phyloP scores from a whole-genome alignment of 1,140 invertebrate species.

The Heliconius nattereri region DNA sequence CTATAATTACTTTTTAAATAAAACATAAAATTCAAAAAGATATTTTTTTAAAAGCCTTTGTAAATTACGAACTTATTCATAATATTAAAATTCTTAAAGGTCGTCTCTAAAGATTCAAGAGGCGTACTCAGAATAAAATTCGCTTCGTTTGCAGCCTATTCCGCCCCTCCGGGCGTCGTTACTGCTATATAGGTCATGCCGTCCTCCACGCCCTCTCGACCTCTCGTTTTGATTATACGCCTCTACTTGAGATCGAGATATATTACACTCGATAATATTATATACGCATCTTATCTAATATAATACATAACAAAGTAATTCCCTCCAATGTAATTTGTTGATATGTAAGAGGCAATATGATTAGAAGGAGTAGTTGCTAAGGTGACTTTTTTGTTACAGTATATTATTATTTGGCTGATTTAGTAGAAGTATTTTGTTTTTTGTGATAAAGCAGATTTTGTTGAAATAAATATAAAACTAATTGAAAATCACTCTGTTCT shows the following conservation, averaged over 20 bases:
- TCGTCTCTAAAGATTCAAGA: constrained; percentile 13
- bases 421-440: too few species aligned
- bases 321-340: not conserved
- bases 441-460: too few species aligned
- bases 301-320: constrained; percentile 11
- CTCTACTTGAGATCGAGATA: constrained; percentile 36
- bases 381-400: not conserved
- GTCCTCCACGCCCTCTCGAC: constrained; percentile 38
- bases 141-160: constrained; percentile 23
- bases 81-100: not conserved
- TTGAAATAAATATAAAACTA: too few species aligned
- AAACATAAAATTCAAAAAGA: not conserved
- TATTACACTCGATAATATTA: constrained; percentile 36
- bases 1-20: not conserved
- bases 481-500: too few species aligned
- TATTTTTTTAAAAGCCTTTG: constrained; percentile 1
- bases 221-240: constrained; percentile 40
- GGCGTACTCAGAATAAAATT: constrained; percentile 12
- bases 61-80: constrained; percentile 1
- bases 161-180: constrained; percentile 35
- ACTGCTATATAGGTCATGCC: constrained; percentile 44
- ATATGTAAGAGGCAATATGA: not conserved
- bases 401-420: too few species aligned
- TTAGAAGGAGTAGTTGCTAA: not conserved
- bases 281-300: not conserved